Percentiles rank a stretch among this genome's conserved stretches.
These are phyloP conservation scores for Enteromius anoplus DNA, from an alignment of 2,797 vertebrate genomes.

Conservation along the genomic window DNA sequence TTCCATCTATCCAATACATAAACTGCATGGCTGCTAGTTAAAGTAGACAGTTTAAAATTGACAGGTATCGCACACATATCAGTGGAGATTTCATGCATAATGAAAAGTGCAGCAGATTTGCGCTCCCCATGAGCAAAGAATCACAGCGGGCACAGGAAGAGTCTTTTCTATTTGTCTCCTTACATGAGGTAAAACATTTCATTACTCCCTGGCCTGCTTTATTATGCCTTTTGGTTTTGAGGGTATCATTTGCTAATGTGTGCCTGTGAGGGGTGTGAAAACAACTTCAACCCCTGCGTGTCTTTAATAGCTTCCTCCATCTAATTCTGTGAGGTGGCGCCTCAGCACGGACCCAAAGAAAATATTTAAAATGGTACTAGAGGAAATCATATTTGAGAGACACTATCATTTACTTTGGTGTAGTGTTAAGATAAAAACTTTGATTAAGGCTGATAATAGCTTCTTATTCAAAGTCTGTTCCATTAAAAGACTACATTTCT, in stretches of 20 bases:
- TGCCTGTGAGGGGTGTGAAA: slow-evolving; percentile 58
- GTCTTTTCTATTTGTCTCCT: slow-evolving; percentile 75
- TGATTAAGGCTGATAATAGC: not conserved
- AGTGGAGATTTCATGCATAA: slow-evolving; percentile 70
- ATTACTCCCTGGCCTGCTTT: slow-evolving; percentile 71
- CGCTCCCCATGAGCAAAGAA: slow-evolving; percentile 73
- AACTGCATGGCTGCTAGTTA: slow-evolving; percentile 54
- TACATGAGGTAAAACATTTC: slow-evolving; percentile 78
- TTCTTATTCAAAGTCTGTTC: not conserved
- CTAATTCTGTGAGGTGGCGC: slow-evolving; percentile 34
- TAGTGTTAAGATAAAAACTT: slow-evolving; percentile 10
- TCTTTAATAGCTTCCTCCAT: slow-evolving; percentile 50
- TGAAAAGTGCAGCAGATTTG: slow-evolving; percentile 76
- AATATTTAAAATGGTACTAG: slow-evolving; percentile 36
- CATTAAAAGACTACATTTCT: not conserved
- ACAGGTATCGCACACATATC: slow-evolving; percentile 65
- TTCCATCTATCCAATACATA: too few species aligned
- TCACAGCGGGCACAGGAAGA: slow-evolving; percentile 61
- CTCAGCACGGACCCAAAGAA: slow-evolving; percentile 27
- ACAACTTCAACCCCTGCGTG: slow-evolving; percentile 53
- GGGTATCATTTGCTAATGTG: slow-evolving; percentile 65
- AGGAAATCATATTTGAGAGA: slow-evolving; percentile 32
- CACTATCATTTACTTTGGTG: not conserved
- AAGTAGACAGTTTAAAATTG: slow-evolving; percentile 68
- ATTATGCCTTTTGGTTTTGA: slow-evolving; percentile 67